Conservation (phyloP, 2,888 invertebrate species). For the Dendrolimus houi region DNA sequence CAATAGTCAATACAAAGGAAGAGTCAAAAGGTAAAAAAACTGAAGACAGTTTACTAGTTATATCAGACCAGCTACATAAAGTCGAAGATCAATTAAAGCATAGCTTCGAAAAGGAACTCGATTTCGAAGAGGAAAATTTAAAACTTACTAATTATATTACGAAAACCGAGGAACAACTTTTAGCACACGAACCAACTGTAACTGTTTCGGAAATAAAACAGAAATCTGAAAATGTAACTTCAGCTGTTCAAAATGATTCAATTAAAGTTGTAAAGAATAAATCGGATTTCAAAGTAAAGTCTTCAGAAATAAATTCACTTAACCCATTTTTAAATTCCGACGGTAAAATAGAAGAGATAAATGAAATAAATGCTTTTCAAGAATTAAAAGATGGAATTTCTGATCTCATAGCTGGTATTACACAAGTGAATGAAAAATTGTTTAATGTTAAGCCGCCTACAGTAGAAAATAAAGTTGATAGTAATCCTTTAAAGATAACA, state of each 20-base stretch:
- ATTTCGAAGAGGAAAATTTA: conserved; percentile 50
- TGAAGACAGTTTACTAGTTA: conserved; percentile 67
- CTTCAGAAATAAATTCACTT: conserved; percentile 39
- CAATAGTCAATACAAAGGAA: conserved; percentile 12
- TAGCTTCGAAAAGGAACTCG: conserved; percentile 63
- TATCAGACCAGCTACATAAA: conserved; percentile 66
- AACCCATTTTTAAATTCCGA: conserved; percentile 59
- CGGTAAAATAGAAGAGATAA: conserved; percentile 55
- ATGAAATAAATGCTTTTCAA: conserved; percentile 66
- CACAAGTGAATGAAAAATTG: conserved; percentile 66
- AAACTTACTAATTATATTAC: conserved; percentile 38
- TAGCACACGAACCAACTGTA: conserved; percentile 42
- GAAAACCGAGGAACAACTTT: conserved; percentile 36
- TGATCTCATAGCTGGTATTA: conserved; percentile 68
- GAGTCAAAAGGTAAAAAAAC: conserved; percentile 58
- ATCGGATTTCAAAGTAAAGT: conserved; percentile 16
- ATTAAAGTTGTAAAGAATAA: conserved; percentile 20
- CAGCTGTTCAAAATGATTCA: conserved; percentile 41
- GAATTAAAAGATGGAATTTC: conserved; percentile 71
- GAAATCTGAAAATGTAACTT: conserved; percentile 37
- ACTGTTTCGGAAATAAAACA: conserved; percentile 36
- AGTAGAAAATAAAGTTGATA: conserved; percentile 18
- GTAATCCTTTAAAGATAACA: conserved; percentile 25
- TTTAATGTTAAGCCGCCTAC: conserved; percentile 43
- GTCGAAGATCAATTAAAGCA: conserved; percentile 68